Base-by-base conservation (phyloP, 2,888 invertebrate species). In the Drosophila algonquin region DNA sequence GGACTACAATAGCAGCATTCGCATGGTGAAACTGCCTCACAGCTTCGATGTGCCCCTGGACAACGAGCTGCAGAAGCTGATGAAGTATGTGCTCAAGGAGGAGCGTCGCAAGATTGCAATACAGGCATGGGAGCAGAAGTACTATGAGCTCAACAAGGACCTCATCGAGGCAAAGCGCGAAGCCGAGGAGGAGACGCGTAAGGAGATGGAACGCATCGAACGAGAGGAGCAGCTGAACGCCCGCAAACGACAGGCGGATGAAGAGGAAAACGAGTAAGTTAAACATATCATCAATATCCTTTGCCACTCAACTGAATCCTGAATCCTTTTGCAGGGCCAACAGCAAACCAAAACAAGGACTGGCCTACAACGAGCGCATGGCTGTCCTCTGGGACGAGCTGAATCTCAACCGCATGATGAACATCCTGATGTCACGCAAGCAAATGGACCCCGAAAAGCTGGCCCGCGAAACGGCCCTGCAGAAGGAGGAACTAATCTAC, bases 1-100 rank as follows among this genome's bases (percentile, higher is more conserved):
- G 56, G 96, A 96, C 85, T 93, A 93, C 47, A 95, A 95, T 77
- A 96, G 96, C 18, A 94, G 94, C 2, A 94, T 96, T 57, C 93
- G 95, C 77, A 93, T 95, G 92, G 95, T 95, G 80, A 91, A 93
- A 50, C 89, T 94, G 54, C 95, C 95, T 0, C 90, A 91, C 9
- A 92, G 93, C 80, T 94, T 94, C 84, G 93, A 93, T 88, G 91
- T 92, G 30, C 91, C 93, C 75, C 91, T 93, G 75, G 81, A 91
- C 8, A 79, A 90, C 51, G 93, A 94, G 80, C 75, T 92, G 24
- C 83, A 87, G 80, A 89, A 74, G 88, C 61, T 93, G 85, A 90
- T 93, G 77, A 84, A 79, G 0, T 94, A 94, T 89, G 89, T 95
- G 58, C 90, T 93, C 52, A 92, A 94, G 71, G 94, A 95, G 71